Conservation (phyloP, 2,113 vertebrate species). For the Paralichthys olivaceus region DNA sequence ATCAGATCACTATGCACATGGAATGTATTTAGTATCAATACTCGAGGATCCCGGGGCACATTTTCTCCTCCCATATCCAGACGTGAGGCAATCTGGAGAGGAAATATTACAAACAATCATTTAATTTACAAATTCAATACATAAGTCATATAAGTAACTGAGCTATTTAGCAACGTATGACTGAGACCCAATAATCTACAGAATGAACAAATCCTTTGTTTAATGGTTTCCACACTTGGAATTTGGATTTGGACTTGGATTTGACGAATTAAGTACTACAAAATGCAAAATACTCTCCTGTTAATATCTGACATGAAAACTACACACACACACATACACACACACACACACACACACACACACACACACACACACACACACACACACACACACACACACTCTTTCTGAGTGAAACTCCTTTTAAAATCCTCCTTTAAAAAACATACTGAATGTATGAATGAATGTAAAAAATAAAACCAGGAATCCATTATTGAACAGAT, state of each 20-base stretch:
- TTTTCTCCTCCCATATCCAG: neutral
- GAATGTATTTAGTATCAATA: neutral
- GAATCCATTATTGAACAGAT: neutral
- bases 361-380: too few species aligned
- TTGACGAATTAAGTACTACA: neutral
- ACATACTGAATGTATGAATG: too few species aligned
- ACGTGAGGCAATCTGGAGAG: neutral
- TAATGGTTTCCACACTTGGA: too few species aligned
- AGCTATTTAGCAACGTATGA: neutral
- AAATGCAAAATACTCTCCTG: neutral
- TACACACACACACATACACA: too few species aligned
- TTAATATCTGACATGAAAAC: neutral
- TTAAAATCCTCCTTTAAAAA: too few species aligned
- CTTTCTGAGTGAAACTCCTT: too few species aligned
- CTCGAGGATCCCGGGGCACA: neutral
- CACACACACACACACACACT: too few species aligned
- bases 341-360: too few species aligned
- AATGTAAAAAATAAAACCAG: neutral
- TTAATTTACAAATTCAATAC: neutral
- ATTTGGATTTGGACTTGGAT: too few species aligned
- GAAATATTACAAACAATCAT: neutral
- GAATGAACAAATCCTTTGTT: too few species aligned
- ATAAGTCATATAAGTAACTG: neutral
- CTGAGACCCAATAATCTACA: neutral
- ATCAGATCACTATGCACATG: slow-evolving; percentile 8